Evolutionary conservation across 2,113 vertebrate genomes (phyloP), one percentile per base, ranked within the genome.

Genomic region (Puma concolor): DNA sequence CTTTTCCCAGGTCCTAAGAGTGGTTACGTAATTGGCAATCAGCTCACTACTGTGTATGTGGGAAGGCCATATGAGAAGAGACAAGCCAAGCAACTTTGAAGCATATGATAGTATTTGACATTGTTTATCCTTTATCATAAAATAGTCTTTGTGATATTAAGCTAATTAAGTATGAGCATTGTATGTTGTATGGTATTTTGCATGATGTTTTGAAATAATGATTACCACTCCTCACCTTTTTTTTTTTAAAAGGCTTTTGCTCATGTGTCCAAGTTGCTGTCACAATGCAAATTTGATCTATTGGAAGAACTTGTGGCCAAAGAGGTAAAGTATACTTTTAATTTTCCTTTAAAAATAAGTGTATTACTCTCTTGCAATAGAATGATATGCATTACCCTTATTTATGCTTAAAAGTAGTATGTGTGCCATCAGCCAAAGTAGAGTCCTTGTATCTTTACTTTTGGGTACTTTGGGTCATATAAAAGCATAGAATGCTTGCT

Each of bases 241-340:
- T 54, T 94, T 82, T 97, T 98, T 44, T 0, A 9, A 2, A 98
- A 99, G 99, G 99, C 99, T 48, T 99, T 99, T 98, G 98, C 98
- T 41, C 98, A 99, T 94, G 99, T 99, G n/a, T 99, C 99, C 96
- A 99, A 97, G 67, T 98, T 99, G 95, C 97, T 99, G 92, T 99
- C 99, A 82, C 98, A 98, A 80, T 99, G 99, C 98, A 99, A 99
- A 98, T 99, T 99, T 98, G 99, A 99, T 48, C 98, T 99, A 10
- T 97, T 99, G 94, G 99, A 99, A 31, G 99, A 99, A 48, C 99
- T 99, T 33, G 99, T 99, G 15, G 99, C 99, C 90, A 98, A 99
- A 98, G 99, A 99, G 97, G 99, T 99, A 98, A 99, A 98, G 74
- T 95, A 88, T 69, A 54, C 14, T 88, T 96, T 92, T 92, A 83